These are phyloP conservation scores for Pelecanoides urinatrix DNA, from an alignment of 2,113 vertebrate genomes.

Conservation along the genomic window DNA sequence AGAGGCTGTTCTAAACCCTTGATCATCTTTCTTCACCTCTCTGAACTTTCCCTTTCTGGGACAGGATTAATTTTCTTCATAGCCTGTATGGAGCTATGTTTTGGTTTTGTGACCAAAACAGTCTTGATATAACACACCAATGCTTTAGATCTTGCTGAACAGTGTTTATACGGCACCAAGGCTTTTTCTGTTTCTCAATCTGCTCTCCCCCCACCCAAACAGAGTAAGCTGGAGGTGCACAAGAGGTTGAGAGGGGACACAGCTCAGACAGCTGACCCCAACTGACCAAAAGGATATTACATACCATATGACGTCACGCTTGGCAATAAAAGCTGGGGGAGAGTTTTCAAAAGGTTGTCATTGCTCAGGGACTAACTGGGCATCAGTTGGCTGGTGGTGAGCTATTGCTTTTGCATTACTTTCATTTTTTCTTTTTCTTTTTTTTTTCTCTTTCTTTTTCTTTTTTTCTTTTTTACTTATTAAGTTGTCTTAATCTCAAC, in stretches of 20 bases:
- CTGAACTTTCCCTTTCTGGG: neutral
- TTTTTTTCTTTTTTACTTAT: neutral
- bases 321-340: neutral
- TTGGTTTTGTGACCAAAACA: neutral
- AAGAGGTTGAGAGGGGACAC: neutral
- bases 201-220: neutral
- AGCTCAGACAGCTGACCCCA: neutral
- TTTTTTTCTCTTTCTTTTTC: too few relatives aligned
- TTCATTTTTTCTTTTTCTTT: neutral
- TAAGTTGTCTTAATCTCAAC: neutral
- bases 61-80: neutral
- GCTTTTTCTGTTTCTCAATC: neutral
- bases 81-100: neutral
- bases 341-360: neutral
- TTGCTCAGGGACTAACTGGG: neutral
- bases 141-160: neutral
- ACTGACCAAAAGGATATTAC: neutral
- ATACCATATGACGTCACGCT: rapidly evolving
- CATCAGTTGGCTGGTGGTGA: neutral
- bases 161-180: neutral
- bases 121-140: neutral
- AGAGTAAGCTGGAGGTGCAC: neutral
- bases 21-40: neutral
- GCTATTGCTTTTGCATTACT: neutral
- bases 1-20: neutral